Base-by-base conservation (phyloP, 2,113 vertebrate species). In the Eublepharis macularius region DNA sequence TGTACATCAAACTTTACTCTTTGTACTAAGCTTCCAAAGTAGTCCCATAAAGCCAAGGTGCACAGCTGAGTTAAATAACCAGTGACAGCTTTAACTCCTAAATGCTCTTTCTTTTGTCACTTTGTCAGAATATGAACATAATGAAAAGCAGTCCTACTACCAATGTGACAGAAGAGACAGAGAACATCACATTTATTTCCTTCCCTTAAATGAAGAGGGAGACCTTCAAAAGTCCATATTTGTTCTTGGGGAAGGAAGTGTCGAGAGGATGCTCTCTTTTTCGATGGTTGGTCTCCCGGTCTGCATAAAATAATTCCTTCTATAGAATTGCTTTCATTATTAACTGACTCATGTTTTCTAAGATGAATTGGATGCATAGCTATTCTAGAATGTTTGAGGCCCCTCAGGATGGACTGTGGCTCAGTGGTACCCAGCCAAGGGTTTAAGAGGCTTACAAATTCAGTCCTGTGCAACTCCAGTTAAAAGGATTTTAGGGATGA, bases 51-150 rank as follows among this genome's bases (percentile, higher is more conserved):
- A 63, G 68, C 72, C 57, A 76, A 45, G 49, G 13, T 69, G 12
- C n/a, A 4, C 26, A 75, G 24, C 41, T 68, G 43, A 84, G 41
- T 4, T 72, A 36, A 47, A 8, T 74, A 88, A 70, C 19, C 21
- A 10, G 16, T 78, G 47, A 26, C 34, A 69, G 12, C 12, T 83
- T 69, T 89, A 86, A 43, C 26, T 74, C 16, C 45, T 39, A 81
- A 84, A 4, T 47, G 70, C 57, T 82, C 14, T 70, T 76, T 26
- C 4, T 79, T 34, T 26, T 76, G 14, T 81, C 80, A 24, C 54
- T 87, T 87, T 81, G n/a, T 75, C 51, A 84, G 13, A 16, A 34
- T 81, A 66, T 7, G 29, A 72, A 32, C 39, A 77, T 45, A 81
- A 43, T 85, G 82, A 73, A 72, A 81, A 76, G 29, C 36, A 39